Percentiles rank a stretch among this genome's conserved stretches.
Conservation (phyloP, 2,113 vertebrate genomes). For the Cromileptes altivelis region DNA sequence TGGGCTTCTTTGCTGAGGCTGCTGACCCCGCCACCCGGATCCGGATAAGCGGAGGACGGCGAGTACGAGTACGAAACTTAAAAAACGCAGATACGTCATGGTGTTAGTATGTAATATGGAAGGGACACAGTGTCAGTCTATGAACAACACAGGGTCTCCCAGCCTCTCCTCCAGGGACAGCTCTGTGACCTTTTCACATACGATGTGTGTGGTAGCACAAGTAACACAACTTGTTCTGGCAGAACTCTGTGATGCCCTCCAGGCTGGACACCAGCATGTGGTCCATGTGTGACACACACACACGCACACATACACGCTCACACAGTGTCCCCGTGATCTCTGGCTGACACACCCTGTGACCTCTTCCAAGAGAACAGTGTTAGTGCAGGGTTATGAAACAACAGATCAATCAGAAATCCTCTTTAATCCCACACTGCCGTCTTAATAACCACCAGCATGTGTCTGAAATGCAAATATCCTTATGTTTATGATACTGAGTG, state of each 20-base stretch:
- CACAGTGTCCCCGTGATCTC: slow-evolving; percentile 42
- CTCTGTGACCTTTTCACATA: slow-evolving; percentile 73
- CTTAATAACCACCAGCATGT: slow-evolving; percentile 19
- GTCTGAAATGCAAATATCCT: slow-evolving; percentile 23
- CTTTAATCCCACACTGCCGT: slow-evolving; percentile 18
- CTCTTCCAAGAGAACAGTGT: slow-evolving; percentile 27
- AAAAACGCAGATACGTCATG: not conserved
- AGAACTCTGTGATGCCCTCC: slow-evolving; percentile 68
- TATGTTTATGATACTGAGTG: slow-evolving; percentile 16
- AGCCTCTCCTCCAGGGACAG: slow-evolving; percentile 65
- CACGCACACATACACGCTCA: not conserved
- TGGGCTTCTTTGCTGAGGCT: no score
- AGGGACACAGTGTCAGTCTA: slow-evolving; percentile 36
- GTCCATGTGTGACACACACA: slow-evolving; percentile 51
- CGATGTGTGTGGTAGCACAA: slow-evolving; percentile 66
- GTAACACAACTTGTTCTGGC: slow-evolving; percentile 71
- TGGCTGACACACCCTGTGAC: slow-evolving; percentile 57
- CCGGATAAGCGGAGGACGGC: no score
- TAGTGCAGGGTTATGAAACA: slow-evolving; percentile 54
- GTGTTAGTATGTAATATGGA: not conserved
- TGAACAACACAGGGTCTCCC: slow-evolving; percentile 55
- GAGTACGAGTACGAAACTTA: no score
- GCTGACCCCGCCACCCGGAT: no score
- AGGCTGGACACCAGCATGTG: slow-evolving; percentile 70
- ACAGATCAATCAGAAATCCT: slow-evolving; percentile 61